A percentile compares a stretch with the other conserved stretches of the same genome.
phyloP scores from a whole-genome alignment of 2,113 vertebrate species.

The Oceanodroma tethys region DNA sequence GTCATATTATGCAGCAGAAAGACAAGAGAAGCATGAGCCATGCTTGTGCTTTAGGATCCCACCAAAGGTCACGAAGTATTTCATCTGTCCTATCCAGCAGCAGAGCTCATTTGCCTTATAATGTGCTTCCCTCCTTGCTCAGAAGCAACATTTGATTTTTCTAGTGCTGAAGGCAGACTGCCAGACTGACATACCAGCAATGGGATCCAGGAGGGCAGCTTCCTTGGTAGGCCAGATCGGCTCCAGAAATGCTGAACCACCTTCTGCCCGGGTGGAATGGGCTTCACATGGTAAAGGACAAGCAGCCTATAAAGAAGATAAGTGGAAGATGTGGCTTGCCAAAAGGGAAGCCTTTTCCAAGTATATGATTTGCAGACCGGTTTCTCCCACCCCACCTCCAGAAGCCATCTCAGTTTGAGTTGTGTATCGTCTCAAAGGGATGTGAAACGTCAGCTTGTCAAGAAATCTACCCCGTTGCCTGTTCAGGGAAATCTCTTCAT shows the following conservation, averaged over 20 bases:
- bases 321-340: background rate
- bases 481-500: background rate
- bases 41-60: background rate
- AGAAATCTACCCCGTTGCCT: background rate
- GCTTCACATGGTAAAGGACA: background rate
- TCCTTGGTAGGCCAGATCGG: background rate
- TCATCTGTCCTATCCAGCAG: background rate
- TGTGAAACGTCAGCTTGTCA: background rate
- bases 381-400: background rate
- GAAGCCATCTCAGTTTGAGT: background rate
- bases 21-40: background rate
- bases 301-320: background rate
- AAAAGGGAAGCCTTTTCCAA: background rate
- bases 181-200: background rate
- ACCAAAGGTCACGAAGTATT: background rate
- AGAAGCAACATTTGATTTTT: background rate
- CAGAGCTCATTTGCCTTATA: background rate
- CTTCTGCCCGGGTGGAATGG: background rate
- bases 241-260: background rate
- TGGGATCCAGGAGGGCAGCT: background rate
- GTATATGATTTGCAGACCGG: background rate
- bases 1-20: background rate
- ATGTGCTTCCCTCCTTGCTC: background rate
- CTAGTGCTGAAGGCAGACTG: background rate
- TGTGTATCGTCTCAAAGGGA: background rate